phyloP scores from a whole-genome alignment of 2,888 invertebrate genomes.

The Neelides folsomi region DNA sequence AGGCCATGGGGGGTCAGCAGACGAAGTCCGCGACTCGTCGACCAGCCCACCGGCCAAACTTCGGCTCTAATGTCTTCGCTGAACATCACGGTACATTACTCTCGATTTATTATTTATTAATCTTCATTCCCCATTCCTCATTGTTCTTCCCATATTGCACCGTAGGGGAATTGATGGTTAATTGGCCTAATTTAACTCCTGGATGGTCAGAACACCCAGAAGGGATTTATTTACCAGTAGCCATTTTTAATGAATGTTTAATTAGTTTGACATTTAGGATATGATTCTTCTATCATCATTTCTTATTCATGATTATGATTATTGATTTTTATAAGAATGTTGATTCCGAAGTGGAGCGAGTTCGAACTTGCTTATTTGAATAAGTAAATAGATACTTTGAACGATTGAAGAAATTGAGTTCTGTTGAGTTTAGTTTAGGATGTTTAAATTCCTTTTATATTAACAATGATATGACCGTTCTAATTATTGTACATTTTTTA shows the following conservation, averaged over 20 bases:
- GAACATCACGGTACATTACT: constrained; percentile 75
- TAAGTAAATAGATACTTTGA: no score
- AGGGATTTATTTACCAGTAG: no score
- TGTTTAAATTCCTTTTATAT: no score
- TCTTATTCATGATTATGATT: constrained; percentile 32
- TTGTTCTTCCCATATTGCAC: background rate
- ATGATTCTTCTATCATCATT: constrained; percentile 23
- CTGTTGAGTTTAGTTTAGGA: no score
- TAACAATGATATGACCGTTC: no score
- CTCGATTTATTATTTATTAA: background rate
- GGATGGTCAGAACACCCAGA: no score
- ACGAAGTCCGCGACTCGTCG: constrained; percentile 49
- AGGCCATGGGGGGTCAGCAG: constrained; percentile 76
- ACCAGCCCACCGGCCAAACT: constrained; percentile 43
- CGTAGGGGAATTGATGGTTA: background rate
- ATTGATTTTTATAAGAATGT: background rate
- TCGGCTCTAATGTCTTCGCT: constrained; percentile 82
- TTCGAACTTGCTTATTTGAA: no score
- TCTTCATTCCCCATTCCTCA: background rate
- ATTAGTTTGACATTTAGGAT: background rate
- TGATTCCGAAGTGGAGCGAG: no score
- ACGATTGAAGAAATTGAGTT: no score
- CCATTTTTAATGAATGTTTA: no score
- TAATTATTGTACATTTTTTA: no score
- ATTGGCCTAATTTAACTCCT: no score